Evolutionary conservation across 92 coral and sea anemone genomes (phyloP), one percentile per base, ranked within the genome.

Genomic region (Isaurus tuberculatus): DNA sequence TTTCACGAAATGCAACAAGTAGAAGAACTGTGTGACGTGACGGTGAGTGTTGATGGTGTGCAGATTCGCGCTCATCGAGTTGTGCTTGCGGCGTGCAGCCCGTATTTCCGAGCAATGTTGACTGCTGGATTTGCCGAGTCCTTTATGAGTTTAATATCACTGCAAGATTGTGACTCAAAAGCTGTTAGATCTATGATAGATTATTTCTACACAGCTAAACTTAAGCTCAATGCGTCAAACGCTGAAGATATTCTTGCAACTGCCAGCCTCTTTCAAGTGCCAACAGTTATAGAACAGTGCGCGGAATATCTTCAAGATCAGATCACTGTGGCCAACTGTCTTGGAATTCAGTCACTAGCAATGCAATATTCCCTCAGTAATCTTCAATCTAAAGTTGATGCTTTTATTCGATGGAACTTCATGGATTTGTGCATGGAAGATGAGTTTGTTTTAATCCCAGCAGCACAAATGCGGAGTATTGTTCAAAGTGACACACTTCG

Each of bases 101-200:
- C 98, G 0, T 93, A 95, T 85, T 95, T 95, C 73, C 94, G 98
- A 44, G 98, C 97, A 1, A 94, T 90, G 93, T 80, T 95, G 49
- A 95, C 97, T 36, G 81, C 94, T 0, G 93, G 93, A 1, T 94
- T 93, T 46, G 95, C 87, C 11, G 97, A 92, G 65, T 88, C 91
- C n/a, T 88, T 68, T 49, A 85, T 88, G 89, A 87, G 90, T 29
- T 87, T 89, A 22, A 81, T 95, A 22, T 83, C 94, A 26, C 70
- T 93, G 60, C 95, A 91, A 55, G 97, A 95, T 75, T 87, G 94
- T 73, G 94, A 95, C 17, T 83, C 91, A 60, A 87, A 73, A 28
- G 97, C 91, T 0, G 95, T 95, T 20, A 79, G 90, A 34, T 72
- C 70, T n/a, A 83, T 95, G 61, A 83, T 95, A 10, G 94, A 95